A percentile compares a stretch with the other conserved stretches of the same genome.
Evolutionary conservation across 2,113 vertebrate genomes (phyloP).

Genomic region (Polypterus bichir): DNA sequence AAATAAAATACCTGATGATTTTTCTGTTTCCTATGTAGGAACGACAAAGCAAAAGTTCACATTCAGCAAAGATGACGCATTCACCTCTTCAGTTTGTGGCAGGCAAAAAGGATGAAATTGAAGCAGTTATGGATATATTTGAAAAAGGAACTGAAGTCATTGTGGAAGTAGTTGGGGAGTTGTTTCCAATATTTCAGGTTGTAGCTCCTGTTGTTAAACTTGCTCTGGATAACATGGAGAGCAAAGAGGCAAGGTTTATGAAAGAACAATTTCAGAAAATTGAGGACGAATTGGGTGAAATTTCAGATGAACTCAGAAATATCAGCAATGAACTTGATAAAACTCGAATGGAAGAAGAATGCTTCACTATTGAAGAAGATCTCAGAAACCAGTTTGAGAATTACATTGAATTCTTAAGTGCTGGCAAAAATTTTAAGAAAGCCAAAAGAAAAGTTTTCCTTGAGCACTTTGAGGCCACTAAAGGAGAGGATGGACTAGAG

Average conservation of each 20-base stretch:
- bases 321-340: conserved; percentile 52
- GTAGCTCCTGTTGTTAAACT: conserved; percentile 50
- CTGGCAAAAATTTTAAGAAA: conserved; percentile 47
- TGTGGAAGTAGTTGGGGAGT: conserved; percentile 48
- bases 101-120: conserved; percentile 49
- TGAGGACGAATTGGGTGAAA: conserved; percentile 41
- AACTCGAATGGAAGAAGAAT: conserved; percentile 37
- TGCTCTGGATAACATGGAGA: conserved; percentile 52
- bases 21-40: no score
- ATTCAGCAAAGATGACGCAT: no score
- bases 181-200: conserved; percentile 54
- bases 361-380: conserved; percentile 55
- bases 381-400: conserved; percentile 59
- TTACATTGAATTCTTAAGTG: conserved; percentile 63
- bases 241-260: conserved; percentile 52
- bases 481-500: conserved; percentile 49
- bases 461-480: conserved; percentile 43
- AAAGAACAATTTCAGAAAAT: conserved; percentile 58
- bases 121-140: conserved; percentile 53
- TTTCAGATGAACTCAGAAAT: conserved; percentile 44
- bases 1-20: no score
- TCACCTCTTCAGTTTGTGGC: conserved; percentile 18
- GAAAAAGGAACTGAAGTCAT: conserved; percentile 49
- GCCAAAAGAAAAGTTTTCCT: conserved; percentile 55
- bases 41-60: no score